phyloP scores from a whole-genome alignment of 2,113 vertebrate genomes.

The Plotosus lineatus region DNA sequence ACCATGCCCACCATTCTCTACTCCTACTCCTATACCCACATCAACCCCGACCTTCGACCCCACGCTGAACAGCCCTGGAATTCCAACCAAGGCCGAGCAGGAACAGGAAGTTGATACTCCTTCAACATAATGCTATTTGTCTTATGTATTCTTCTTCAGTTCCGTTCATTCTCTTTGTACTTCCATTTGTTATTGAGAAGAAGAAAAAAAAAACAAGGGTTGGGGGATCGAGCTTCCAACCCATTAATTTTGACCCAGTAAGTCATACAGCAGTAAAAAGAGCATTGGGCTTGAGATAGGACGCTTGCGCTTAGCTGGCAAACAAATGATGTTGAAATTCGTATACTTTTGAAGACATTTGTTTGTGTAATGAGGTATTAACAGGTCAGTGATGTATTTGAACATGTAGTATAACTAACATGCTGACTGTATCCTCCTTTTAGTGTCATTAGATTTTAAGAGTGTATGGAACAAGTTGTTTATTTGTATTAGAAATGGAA shows the following conservation, averaged over 20 bases:
- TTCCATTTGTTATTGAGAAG: conserved; percentile 22
- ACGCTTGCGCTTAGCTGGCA: conserved; percentile 26
- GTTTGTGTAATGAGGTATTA: conserved; percentile 13
- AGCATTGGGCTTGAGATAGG: conserved; percentile 25
- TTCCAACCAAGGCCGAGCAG: conserved; percentile 30
- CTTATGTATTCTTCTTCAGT: conserved; percentile 7
- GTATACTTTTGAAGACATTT: background rate
- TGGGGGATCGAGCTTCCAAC: conserved; percentile 26
- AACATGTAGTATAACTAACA: conserved; percentile 7
- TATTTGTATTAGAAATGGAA: conserved; percentile 9
- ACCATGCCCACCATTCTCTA: conserved; percentile 7
- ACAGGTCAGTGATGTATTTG: conserved; percentile 14
- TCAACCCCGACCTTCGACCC: conserved; percentile 28
- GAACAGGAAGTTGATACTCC: conserved; percentile 33
- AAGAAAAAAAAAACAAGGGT: conserved; percentile 24
- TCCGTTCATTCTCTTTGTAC: background rate
- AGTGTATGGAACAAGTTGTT: conserved; percentile 6
- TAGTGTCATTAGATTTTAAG: conserved; percentile 32
- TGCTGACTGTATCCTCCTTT: conserved; percentile 7
- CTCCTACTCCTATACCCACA: conserved; percentile 23
- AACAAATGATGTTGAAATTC: conserved; percentile 18
- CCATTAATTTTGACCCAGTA: conserved; percentile 37
- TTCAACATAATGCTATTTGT: conserved; percentile 35
- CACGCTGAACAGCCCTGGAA: conserved; percentile 1
- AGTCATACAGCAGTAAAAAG: conserved; percentile 20